Evolutionary conservation across 2,888 invertebrate species (phyloP).

Genomic region (Luffia ferchaultella): DNA sequence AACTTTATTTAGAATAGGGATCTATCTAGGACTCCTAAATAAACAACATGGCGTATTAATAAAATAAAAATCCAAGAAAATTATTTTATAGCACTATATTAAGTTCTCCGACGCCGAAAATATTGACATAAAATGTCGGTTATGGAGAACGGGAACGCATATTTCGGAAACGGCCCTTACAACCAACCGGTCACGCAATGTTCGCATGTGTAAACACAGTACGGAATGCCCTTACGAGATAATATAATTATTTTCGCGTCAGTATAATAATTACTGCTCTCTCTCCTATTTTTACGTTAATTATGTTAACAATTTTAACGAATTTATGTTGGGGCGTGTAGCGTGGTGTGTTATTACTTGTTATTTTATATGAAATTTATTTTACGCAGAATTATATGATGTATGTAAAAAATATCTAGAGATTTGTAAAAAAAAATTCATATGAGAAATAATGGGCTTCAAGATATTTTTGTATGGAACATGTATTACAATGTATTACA

Average conservation of each 20-base stretch:
- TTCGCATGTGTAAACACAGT: conserved; percentile 31
- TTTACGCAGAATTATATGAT: no score
- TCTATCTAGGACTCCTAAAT: no score
- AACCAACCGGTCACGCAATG: conserved; percentile 7
- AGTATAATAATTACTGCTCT: conserved; percentile 10
- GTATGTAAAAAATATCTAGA: no score
- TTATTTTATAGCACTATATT: background rate
- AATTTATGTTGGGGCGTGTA: background rate
- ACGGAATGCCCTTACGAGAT: conserved; percentile 24
- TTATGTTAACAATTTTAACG: background rate
- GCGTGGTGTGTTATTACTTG: no score
- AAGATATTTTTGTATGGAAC: no score
- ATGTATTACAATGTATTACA: no score
- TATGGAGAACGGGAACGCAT: background rate
- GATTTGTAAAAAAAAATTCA: no score
- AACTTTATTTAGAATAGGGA: no score
- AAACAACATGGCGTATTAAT: no score
- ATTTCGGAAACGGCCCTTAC: background rate
- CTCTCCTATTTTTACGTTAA: background rate
- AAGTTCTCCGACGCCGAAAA: background rate
- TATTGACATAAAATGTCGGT: background rate
- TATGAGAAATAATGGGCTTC: no score
- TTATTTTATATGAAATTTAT: no score
- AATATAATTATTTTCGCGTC: conserved; percentile 39
- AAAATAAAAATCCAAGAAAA: no score